A percentile compares a stretch with the other conserved stretches of the same genome.
phyloP scores from a whole-genome alignment of 2,888 invertebrate genomes.

The Cryptocephalus primarius region DNA sequence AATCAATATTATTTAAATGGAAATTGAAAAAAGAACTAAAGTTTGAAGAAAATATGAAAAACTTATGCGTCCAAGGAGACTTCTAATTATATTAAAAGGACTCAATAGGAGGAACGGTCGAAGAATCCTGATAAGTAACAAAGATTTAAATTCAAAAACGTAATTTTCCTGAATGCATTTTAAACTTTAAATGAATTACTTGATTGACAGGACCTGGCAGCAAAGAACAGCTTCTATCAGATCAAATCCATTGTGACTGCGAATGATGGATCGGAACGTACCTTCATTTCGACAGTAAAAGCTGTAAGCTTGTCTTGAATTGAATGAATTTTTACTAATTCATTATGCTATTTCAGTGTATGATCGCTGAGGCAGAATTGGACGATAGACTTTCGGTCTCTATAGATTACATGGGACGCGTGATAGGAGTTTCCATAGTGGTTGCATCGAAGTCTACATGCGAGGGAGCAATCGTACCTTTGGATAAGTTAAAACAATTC shows the following conservation, averaged over 20 bases:
- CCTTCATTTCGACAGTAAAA: constrained; percentile 68
- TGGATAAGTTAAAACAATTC: constrained; percentile 44
- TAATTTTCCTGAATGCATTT: neutral
- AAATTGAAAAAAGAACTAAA: too few relatives aligned
- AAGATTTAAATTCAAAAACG: too few relatives aligned
- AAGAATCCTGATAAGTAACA: too few relatives aligned
- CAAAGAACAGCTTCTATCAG: constrained; percentile 62
- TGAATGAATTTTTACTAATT: neutral
- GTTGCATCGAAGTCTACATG: constrained; percentile 39
- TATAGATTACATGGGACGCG: constrained; percentile 66
- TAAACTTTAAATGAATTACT: neutral
- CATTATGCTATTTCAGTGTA: constrained; percentile 43
- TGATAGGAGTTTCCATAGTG: constrained; percentile 57
- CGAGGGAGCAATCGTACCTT: constrained; percentile 35
- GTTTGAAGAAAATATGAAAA: too few relatives aligned
- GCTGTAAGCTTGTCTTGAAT: constrained; percentile 43
- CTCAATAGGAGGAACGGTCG: too few relatives aligned
- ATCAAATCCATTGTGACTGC: constrained; percentile 57
- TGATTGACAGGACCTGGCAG: constrained; percentile 47
- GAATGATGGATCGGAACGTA: constrained; percentile 53
- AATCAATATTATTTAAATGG: too few relatives aligned
- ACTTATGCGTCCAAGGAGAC: too few relatives aligned
- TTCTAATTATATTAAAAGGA: too few relatives aligned
- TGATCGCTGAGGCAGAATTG: constrained; percentile 62
- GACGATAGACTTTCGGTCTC: constrained; percentile 71